Evolutionary conservation across 1,140 invertebrate species (phyloP), one percentile per base, ranked within the genome.

Genomic region (Atopsyche davidsoni): DNA sequence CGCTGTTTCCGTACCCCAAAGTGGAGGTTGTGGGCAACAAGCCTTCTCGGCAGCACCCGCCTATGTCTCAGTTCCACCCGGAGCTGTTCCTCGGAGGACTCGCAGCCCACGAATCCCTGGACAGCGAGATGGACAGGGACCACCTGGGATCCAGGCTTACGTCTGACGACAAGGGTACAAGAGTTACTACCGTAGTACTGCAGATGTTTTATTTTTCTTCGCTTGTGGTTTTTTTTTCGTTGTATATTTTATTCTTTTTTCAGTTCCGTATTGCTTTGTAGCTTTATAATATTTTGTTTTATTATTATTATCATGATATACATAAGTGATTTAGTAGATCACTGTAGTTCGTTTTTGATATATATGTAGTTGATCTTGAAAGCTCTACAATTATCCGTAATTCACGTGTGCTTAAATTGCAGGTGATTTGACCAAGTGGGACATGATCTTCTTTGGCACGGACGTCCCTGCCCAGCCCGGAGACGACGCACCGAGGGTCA

Each of bases 381-480:
- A n/a, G n/a, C n/a, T n/a, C n/a, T n/a, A n/a, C n/a, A n/a, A n/a
- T n/a, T n/a, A n/a, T n/a, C n/a, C n/a, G n/a, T n/a, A n/a, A n/a
- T n/a, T n/a, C n/a, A n/a, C n/a, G n/a, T n/a, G n/a, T n/a, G n/a
- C n/a, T n/a, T n/a, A n/a, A n/a, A n/a, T 60, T 69, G 66, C 69
- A 64, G 77, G 72, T 19, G 72, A 76, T 45, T 63, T 79, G 41
- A 72, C 73, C 11, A 74, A 85, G 63, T 87, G 84, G 84, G 77
- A 82, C 60, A 66, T 90, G 55, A 80, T 87, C 57, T 77, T 88
- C 66, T 86, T 89, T 64, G 87, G 87, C 18, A 90, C 87, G 9
- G 76, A 81, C 49, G 69, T 70, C 2, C 76, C 79, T n/a, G 71
- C 79, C 11, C 76, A 78, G 49, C 70, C 73, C 16, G 65, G 69